Percentiles rank a stretch among this genome's conserved stretches.
These are phyloP conservation scores for Eupithecia abbreviata DNA, from an alignment of 2,888 invertebrate genomes.

Conservation along the genomic window DNA sequence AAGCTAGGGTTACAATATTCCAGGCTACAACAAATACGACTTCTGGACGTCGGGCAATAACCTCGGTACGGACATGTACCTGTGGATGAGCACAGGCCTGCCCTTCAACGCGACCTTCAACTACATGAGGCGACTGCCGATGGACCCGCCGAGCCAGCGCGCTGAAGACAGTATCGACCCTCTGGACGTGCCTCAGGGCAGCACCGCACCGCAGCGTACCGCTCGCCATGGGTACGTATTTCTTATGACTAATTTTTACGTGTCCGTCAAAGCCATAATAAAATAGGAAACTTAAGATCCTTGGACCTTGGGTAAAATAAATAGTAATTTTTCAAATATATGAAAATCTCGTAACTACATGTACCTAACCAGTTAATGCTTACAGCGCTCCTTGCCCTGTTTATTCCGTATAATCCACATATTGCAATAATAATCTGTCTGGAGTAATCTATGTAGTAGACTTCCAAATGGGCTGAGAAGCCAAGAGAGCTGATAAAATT, in stretches of 20 bases:
- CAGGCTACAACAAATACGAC: constrained; percentile 90
- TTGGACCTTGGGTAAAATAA: neutral
- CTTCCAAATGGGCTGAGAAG: neutral
- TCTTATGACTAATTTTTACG: neutral
- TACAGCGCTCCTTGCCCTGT: neutral
- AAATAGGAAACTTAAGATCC: neutral
- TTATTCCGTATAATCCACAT: neutral
- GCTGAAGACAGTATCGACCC: constrained; percentile 85
- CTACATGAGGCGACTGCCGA: constrained; percentile 86
- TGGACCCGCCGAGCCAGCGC: constrained; percentile 82
- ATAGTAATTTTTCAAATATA: neutral
- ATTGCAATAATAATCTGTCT: neutral
- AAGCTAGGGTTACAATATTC: constrained; percentile 20
- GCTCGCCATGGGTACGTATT: constrained; percentile 86
- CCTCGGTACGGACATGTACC: constrained; percentile 92
- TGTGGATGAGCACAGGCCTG: constrained; percentile 95
- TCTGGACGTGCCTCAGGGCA: constrained; percentile 87
- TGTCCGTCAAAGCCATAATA: neutral
- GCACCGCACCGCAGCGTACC: constrained; percentile 90
- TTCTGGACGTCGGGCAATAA: constrained; percentile 96
- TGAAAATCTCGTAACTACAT: neutral
- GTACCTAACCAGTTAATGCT: neutral
- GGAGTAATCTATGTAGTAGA: neutral
- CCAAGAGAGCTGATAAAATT: neutral
- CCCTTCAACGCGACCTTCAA: constrained; percentile 95